phyloP scores from a whole-genome alignment of 2,888 invertebrate genomes.

The Hipparchia sbordonii region DNA sequence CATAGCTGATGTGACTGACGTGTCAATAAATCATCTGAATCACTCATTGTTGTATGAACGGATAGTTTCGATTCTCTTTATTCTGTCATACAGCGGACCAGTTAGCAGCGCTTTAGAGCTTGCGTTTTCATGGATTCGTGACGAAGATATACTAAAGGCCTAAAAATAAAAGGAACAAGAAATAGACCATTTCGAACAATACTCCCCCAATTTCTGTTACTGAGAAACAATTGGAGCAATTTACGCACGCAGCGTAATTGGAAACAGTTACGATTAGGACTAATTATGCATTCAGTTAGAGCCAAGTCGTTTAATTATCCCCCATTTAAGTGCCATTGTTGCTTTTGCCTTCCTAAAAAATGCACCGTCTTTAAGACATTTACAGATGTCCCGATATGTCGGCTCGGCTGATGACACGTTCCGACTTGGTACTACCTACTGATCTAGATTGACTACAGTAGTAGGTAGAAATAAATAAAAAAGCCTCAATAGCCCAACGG shows the following conservation, averaged over 20 bases:
- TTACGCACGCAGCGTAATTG: slow-evolving; percentile 44
- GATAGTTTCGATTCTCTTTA: too few relatives aligned
- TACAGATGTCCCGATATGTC: not conserved
- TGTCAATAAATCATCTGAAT: too few relatives aligned
- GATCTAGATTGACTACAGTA: not conserved
- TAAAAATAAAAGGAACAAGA: not conserved
- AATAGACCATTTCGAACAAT: slow-evolving; percentile 17
- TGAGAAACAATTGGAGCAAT: slow-evolving; percentile 44
- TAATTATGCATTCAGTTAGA: slow-evolving; percentile 50
- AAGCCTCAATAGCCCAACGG: too few relatives aligned
- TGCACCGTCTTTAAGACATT: not conserved
- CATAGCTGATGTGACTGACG: too few relatives aligned
- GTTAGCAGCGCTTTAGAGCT: too few relatives aligned
- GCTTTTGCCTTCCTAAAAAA: slow-evolving; percentile 12
- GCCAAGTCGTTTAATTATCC: slow-evolving; percentile 44
- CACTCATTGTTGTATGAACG: not conserved
- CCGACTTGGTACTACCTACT: not conserved
- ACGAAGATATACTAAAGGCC: not conserved
- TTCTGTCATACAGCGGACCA: too few relatives aligned
- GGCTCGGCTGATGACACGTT: not conserved
- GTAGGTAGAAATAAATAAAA: too few relatives aligned
- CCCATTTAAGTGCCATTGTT: slow-evolving; percentile 30
- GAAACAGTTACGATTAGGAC: slow-evolving; percentile 44
- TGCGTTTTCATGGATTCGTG: too few relatives aligned
- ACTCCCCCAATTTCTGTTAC: slow-evolving; percentile 28